phyloP scores from a whole-genome alignment of 2,113 vertebrate genomes.

The Sturnira hondurensis region DNA sequence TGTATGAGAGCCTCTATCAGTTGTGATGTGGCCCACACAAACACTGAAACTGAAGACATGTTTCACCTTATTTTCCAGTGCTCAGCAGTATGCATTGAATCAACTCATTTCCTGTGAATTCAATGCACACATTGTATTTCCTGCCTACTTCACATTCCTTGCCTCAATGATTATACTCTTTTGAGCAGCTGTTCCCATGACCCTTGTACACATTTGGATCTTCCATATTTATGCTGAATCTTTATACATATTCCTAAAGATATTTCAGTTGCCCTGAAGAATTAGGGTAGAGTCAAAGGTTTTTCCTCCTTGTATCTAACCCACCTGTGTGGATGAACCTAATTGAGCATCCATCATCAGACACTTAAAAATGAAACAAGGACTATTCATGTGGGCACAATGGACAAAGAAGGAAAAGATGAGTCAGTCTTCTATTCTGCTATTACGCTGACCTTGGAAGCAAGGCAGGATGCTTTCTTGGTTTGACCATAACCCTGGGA shows the following conservation, averaged over 20 bases:
- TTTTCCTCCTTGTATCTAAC: background rate
- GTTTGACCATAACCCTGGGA: background rate
- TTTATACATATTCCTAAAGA: conserved; percentile 40
- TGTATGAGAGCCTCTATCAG: background rate
- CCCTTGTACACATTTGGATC: background rate
- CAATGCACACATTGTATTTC: background rate
- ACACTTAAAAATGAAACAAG: conserved; percentile 22
- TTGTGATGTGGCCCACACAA: too few relatives aligned
- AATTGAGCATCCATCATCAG: background rate
- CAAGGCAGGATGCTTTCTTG: background rate
- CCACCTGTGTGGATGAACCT: background rate
- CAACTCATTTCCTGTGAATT: conserved; percentile 17
- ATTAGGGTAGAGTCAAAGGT: conserved; percentile 4
- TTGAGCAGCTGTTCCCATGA: conserved; percentile 5
- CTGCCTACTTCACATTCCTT: background rate
- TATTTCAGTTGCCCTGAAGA: conserved; percentile 28
- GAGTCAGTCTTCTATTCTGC: background rate
- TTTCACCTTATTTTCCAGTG: background rate
- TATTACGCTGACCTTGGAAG: background rate
- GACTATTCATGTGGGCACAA: background rate
- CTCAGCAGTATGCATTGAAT: background rate
- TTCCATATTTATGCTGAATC: conserved; percentile 18
- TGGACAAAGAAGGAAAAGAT: conserved; percentile 14
- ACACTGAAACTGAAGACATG: too few relatives aligned
- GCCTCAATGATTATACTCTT: conserved; percentile 1